Base-by-base conservation (phyloP, 2,797 vertebrate genomes). In the Channallabes apus region DNA sequence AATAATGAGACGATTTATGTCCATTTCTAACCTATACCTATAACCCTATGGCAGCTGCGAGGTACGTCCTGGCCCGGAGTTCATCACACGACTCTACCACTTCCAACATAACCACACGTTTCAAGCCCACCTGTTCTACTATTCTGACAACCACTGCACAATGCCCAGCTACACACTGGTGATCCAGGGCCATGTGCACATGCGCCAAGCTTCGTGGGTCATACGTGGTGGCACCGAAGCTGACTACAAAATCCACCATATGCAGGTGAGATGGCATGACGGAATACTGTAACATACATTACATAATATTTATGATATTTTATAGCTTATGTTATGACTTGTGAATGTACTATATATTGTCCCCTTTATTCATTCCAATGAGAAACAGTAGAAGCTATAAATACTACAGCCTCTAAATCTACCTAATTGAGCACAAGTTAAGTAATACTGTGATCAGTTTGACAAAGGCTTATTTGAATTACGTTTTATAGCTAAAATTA, bases 201-300 rank as follows among this genome's bases (percentile, higher is more conserved):
- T 98, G 1, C 97, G 96, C 3, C 97, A 99, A 91, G 96, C 97
- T 6, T 99, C 98, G 87, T 99, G 98, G 98, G 98, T 99, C 93
- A 96, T 98, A 85, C 96, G 97, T 0, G 98, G 98, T 0, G 97
- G 97, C 80, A 99, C 98, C 0, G 97, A 99, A 90, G 97, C 97
- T 0, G 97, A 99, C 91, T 99, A 99, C 83, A 96, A 98, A 87
- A 94, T 99, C 59, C 96, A 97, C 88, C 93, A 88, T 0, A 88
- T 97, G 59, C 96, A 96, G 91, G 92, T 97, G 83, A 67, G 82
- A 80, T 1, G 5, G 17, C n/a, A 27, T 27, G 24, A 64, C 3
- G 1, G 32, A 3, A 32, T 5, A 35, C 54, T 12, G 9, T 12
- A 22, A 76, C 18, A 18, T 54, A 54, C 51, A 54, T 54, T 3